Evolutionary conservation across 2,797 vertebrate genomes (phyloP).

Genomic region (Dicrostonyx torquatus): DNA sequence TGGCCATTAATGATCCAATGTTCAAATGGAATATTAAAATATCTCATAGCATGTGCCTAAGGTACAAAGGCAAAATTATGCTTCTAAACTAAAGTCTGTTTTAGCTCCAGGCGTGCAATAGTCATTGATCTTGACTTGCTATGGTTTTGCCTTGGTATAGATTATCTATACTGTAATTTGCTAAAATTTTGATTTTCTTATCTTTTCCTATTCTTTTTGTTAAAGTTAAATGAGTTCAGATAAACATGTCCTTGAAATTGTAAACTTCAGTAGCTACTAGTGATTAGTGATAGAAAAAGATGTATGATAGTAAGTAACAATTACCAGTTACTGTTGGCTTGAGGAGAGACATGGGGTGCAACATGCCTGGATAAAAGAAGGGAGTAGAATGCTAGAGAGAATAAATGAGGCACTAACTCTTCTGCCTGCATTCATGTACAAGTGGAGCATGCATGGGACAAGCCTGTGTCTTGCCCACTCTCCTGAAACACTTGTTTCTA

Average conservation of each 20-base stretch:
- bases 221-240: neutral
- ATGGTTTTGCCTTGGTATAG: neutral
- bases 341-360: accelerated
- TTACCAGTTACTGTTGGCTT: neutral
- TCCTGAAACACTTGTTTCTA: neutral
- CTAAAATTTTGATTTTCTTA: neutral
- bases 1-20: neutral
- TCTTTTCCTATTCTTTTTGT: neutral
- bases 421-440: neutral
- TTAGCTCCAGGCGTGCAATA: neutral
- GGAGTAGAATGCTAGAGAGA: neutral
- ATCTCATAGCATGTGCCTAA: neutral
- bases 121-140: neutral
- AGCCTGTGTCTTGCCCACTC: neutral
- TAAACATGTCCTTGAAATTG: neutral
- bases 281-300: neutral
- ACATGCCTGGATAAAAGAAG: neutral
- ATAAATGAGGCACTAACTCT: neutral
- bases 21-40: neutral
- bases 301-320: neutral
- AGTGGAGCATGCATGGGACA: accelerated
- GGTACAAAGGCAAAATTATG: neutral
- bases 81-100: neutral
- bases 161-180: neutral
- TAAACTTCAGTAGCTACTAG: neutral